A percentile compares a stretch with the other conserved stretches of the same genome.
These are phyloP conservation scores for Trachythela sp. DNA, from an alignment of 64 coral and sea anemone genomes.

Conservation along the genomic window DNA sequence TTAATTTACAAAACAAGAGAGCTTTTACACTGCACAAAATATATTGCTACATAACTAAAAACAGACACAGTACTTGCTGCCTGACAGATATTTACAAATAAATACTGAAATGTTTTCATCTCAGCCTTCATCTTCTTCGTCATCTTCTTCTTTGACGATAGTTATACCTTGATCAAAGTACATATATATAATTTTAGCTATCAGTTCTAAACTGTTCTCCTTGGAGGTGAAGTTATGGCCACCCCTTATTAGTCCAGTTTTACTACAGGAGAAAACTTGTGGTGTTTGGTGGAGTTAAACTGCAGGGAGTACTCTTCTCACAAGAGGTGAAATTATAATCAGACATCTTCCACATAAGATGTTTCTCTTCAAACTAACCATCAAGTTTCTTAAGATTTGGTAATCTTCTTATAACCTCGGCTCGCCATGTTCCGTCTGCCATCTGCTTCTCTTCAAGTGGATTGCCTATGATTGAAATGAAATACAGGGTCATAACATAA, in stretches of 20 bases:
- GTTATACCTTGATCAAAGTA: conserved; percentile 53
- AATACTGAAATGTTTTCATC: background rate
- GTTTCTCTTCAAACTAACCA: conserved; percentile 52
- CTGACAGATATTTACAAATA: background rate
- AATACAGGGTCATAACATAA: background rate
- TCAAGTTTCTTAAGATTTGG: conserved; percentile 77
- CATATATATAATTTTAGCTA: background rate
- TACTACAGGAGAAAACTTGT: no score
- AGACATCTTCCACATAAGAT: no score
- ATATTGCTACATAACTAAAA: background rate
- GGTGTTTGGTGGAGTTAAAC: no score
- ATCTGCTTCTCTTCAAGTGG: conserved; percentile 92
- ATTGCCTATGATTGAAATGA: conserved; percentile 57
- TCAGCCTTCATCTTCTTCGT: conserved; percentile 64
- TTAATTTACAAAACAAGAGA: no score
- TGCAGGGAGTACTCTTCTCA: no score
- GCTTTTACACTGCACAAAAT: background rate
- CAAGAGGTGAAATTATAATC: background rate
- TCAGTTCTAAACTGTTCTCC: background rate
- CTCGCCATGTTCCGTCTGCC: conserved; percentile 72
- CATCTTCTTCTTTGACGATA: conserved; percentile 75
- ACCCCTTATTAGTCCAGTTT: background rate
- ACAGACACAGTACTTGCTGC: background rate
- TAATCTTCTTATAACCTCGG: conserved; percentile 58
- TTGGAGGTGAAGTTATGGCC: background rate